Evolutionary conservation across 2,888 invertebrate species (phyloP), one percentile per base, ranked within the genome.

Genomic region (Epirrita christyi): DNA sequence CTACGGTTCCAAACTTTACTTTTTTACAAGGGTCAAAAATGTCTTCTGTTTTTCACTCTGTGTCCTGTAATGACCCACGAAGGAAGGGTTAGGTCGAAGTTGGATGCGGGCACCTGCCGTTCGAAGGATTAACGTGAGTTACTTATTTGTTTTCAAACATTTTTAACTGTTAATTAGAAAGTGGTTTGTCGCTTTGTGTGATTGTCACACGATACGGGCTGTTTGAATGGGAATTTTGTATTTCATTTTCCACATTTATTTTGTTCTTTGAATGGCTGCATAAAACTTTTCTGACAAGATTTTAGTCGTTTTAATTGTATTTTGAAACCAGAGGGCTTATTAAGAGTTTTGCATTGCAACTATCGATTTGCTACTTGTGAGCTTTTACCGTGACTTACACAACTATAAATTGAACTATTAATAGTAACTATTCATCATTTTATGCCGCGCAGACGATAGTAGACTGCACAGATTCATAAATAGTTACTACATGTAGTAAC

Each of bases 51-150:
- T 32, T 27, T 21, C 5, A 48, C 9, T 70, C 67, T 68, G 46
- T 70, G 72, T 0, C 71, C 73, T 75, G 67, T 81, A 85, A 84
- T 81, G 83, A 80, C 81, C 81, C 78, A 70, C 71, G 73, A 74
- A 77, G 76, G 80, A 80, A 82, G 83, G 85, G 75, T 74, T 76
- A 70, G 70, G 67, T 66, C 67, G 68, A 88, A 89, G 80, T 88
- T 88, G 83, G 82, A 90, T 89, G 86, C 88, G 89, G 88, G 88
- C 72, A 86, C 85, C 86, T 88, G 85, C 76, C 76, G 72, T 79
- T 78, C 72, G 76, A 61, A 72, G 81, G 78, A 77, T 83, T 82
- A 81, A 74, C 78, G 68, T 72, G 72, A 76, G 72, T 75, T 78
- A 66, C 70, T 57, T 85, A 81, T 84, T 85, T 86, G 83, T 75